Conservation (phyloP, 1,140 invertebrate genomes). For the Drosophila simulans region DNA sequence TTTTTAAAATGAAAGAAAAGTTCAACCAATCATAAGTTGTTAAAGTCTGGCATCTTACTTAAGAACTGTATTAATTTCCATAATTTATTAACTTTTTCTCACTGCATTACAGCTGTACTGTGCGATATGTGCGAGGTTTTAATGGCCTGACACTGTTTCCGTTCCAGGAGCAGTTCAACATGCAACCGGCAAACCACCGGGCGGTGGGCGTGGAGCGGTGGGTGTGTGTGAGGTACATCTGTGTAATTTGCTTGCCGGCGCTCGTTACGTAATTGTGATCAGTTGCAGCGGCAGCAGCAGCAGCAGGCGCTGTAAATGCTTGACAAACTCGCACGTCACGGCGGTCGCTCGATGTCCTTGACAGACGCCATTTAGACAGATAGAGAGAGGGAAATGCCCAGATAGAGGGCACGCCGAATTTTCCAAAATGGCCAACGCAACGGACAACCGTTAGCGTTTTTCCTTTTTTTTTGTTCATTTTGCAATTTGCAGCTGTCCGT, state of each 20-base stretch:
- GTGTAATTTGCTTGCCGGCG: constrained; percentile 73
- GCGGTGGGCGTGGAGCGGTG: not conserved
- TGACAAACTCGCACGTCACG: constrained; percentile 71
- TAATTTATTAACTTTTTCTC: not conserved
- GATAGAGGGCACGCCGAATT: constrained; percentile 32
- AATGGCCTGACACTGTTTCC: constrained; percentile 80
- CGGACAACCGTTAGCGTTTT: constrained; percentile 47
- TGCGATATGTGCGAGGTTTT: constrained; percentile 48
- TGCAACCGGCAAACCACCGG: constrained; percentile 55
- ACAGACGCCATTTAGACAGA: constrained; percentile 74
- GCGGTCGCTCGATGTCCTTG: constrained; percentile 65
- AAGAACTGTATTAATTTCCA: too few species aligned
- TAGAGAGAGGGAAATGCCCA: not conserved
- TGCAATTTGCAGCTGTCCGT: constrained; percentile 76
- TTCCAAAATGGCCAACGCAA: constrained; percentile 61
- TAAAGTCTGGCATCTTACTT: too few species aligned
- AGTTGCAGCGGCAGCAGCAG: constrained; percentile 41
- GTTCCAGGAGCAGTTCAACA: constrained; percentile 69
- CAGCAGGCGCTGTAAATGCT: constrained; percentile 54
- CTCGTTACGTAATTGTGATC: constrained; percentile 71
- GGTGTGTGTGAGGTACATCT: constrained; percentile 43
- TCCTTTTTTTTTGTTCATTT: constrained; percentile 39
- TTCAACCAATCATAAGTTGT: too few species aligned
- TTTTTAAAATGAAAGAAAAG: too few species aligned
- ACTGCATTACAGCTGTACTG: not conserved